Evolutionary conservation across 2,888 invertebrate species (phyloP), one percentile per base, ranked within the genome.

Genomic region (Tenthredo livida): DNA sequence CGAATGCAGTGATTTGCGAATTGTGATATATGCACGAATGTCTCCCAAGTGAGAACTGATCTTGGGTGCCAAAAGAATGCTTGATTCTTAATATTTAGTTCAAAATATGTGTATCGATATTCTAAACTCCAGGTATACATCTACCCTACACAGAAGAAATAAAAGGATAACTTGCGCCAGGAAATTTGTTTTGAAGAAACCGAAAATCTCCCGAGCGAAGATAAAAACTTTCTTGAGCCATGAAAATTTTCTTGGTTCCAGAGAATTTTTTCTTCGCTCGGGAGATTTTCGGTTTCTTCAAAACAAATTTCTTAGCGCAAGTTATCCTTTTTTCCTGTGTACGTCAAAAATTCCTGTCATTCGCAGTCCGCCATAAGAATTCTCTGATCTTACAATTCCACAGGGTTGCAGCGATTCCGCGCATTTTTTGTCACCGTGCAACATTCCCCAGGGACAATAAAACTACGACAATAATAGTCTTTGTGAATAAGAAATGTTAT

Each of bases 381-480:
- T 61, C 9, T 9, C 10, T 2, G 21, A 25, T 29, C 25, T 61
- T 25, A 12, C 12, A 12, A 4, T 17, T 17, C 7, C 33, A 33
- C 5, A 67, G 67, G 61, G 2, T 61, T 61, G 25, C 21, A 25
- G 21, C 12, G 0, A 25, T 61, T 7, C 61, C 25, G 3, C 6
- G 6, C 1, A 33, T 67, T 33, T 67, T 15, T 7, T 29, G 12
- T 10, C 33, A 67, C 25, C 25, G 25, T 67, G 17, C 0, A 33
- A 25, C 1, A 33, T 67, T 33, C 17, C 33, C 21, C n/a, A 43
- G n/a, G n/a, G 73, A 43, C 73, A 73, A 73, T 73, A 73, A 73
- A 43, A 43, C 37, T n/a, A 40, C 25, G 73, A 73, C 73, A 73
- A 73, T 73, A 73, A 73, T 43, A 21, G 47, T 47, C 43, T n/a